phyloP scores from a whole-genome alignment of 2,888 invertebrate genomes.

The Epistrophe eligans region DNA sequence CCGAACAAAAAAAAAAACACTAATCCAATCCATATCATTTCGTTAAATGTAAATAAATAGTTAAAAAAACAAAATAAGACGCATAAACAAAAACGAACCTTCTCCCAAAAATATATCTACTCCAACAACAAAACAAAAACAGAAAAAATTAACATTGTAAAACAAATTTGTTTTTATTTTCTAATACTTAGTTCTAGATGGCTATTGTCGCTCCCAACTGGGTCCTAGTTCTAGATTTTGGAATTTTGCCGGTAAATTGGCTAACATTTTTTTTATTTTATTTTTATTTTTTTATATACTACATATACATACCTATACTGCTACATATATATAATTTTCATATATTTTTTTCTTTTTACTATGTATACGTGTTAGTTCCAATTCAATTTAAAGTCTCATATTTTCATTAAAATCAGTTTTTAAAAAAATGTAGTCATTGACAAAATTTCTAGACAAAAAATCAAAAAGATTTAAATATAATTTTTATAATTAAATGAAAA shows the following conservation, averaged over 20 bases:
- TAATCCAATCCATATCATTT: constrained; percentile 16
- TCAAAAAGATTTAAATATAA: constrained; percentile 39
- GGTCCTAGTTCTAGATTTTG: constrained; percentile 84
- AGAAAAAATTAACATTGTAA: constrained; percentile 72
- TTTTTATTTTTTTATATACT: constrained; percentile 63
- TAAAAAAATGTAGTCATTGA: background rate
- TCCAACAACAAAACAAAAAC: constrained; percentile 73
- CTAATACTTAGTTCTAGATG: constrained; percentile 83
- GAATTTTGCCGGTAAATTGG: constrained; percentile 84
- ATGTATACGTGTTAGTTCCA: constrained; percentile 61
- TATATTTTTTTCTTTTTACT: constrained; percentile 24
- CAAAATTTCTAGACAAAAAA: constrained; percentile 63
- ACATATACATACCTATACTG: constrained; percentile 49
- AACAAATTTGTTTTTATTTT: constrained; percentile 77
- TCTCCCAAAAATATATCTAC: background rate
- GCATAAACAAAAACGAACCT: background rate
- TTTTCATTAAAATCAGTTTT: constrained; percentile 15
- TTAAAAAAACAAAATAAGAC: background rate
- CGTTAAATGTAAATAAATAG: constrained; percentile 20
- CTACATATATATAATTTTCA: constrained; percentile 64
- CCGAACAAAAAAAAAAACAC: constrained; percentile 17
- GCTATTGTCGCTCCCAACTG: constrained; percentile 84
- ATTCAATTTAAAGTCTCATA: constrained; percentile 63
- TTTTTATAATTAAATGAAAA: background rate
- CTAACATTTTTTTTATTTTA: constrained; percentile 77